Evolutionary conservation across 2,113 vertebrate species (phyloP).

Genomic region (Elanus axillaris): DNA sequence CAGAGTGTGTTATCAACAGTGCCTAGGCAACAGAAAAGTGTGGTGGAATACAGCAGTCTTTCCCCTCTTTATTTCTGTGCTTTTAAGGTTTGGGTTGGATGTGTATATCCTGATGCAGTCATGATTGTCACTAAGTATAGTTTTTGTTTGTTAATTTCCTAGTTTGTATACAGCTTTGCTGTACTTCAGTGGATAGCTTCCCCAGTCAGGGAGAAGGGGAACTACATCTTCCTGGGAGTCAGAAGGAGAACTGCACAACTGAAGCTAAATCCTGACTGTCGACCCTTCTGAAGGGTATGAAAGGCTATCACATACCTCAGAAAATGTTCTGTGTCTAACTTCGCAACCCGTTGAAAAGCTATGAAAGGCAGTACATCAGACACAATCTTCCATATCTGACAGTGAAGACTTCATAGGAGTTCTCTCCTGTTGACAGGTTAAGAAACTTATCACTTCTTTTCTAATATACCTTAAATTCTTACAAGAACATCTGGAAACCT

Average conservation of each 20-base stretch:
- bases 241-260: conserved; percentile 65
- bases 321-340: conserved; percentile 32
- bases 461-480: background rate
- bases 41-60: conserved; percentile 44
- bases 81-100: conserved; percentile 54
- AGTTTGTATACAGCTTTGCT: conserved; percentile 70
- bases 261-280: conserved; percentile 65
- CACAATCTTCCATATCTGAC: conserved; percentile 27
- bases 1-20: conserved; percentile 24
- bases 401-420: conserved; percentile 54
- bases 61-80: conserved; percentile 46
- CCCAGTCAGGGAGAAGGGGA: conserved; percentile 69
- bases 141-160: conserved; percentile 70
- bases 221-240: conserved; percentile 60
- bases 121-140: conserved; percentile 64
- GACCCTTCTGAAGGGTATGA: conserved; percentile 67
- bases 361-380: conserved; percentile 38
- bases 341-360: conserved; percentile 12
- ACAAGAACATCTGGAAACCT: background rate
- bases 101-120: conserved; percentile 62
- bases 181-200: conserved; percentile 68
- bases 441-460: conserved; percentile 42
- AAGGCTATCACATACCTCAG: conserved; percentile 48
- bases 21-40: background rate
- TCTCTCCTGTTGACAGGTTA: conserved; percentile 55